phyloP scores from a whole-genome alignment of 2,113 vertebrate species.

The Chloroceryle aenea region DNA sequence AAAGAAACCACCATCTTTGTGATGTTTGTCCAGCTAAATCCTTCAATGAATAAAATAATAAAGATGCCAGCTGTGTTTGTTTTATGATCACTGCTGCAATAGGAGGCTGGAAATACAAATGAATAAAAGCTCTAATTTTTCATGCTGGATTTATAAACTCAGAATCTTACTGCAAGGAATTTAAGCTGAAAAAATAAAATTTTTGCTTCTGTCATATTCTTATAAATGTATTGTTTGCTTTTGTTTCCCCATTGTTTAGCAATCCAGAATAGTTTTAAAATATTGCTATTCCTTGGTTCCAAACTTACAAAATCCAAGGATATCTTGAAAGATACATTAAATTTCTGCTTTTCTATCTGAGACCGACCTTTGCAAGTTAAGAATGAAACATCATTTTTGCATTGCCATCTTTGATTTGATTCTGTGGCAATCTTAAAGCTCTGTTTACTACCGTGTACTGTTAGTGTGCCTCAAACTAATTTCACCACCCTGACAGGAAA shows the following conservation, averaged over 20 bases:
- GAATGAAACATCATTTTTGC: not conserved
- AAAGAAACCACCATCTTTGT: constrained; percentile 77
- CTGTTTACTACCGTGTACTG: not conserved
- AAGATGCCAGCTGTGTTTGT: constrained; percentile 71
- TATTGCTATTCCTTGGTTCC: not conserved
- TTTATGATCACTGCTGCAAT: constrained; percentile 21
- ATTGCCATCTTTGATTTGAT: not conserved
- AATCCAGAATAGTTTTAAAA: not conserved
- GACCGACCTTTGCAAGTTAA: not conserved
- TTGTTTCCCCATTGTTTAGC: not conserved
- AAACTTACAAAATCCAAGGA: not conserved
- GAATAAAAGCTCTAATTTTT: constrained; percentile 37
- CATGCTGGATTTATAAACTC: constrained; percentile 1
- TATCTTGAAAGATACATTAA: not conserved
- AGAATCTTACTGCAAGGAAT: not conserved
- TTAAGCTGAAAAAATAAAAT: not conserved
- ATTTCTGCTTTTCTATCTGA: not conserved
- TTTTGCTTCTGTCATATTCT: not conserved
- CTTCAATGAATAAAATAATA: constrained; percentile 74
- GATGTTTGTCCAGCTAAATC: constrained; percentile 82
- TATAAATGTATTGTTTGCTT: not conserved
- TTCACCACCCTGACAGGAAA: not conserved
- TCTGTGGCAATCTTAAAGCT: not conserved
- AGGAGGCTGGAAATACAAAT: constrained; percentile 44
- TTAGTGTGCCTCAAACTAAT: not conserved